Evolutionary conservation across 2,797 vertebrate species (phyloP).

Genomic region (Gadopsis bispinosus): DNA sequence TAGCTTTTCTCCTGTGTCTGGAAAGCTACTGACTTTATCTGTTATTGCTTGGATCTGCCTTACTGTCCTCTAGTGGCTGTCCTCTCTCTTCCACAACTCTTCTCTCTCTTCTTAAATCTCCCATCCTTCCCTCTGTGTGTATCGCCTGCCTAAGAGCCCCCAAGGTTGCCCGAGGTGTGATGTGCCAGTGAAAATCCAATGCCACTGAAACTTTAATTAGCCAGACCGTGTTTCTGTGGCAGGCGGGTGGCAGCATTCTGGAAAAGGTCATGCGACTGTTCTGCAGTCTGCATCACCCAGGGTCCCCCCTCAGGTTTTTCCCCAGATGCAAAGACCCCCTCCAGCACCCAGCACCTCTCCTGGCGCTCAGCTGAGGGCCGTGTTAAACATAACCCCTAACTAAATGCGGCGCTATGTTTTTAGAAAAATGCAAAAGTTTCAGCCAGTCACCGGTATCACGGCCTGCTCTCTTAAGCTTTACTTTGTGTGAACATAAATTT

Average conservation of each 20-base stretch:
- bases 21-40: constrained; percentile 48
- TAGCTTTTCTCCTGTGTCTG: constrained; percentile 33
- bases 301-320: constrained; percentile 63
- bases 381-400: constrained; percentile 50
- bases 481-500: not conserved
- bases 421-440: constrained; percentile 31
- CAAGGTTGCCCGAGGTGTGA: constrained; percentile 79
- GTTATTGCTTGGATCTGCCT: constrained; percentile 45
- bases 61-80: constrained; percentile 64
- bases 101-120: constrained; percentile 38
- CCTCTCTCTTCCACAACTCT: constrained; percentile 33
- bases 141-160: constrained; percentile 70
- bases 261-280: constrained; percentile 80
- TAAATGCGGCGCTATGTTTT: constrained; percentile 39
- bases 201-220: constrained; percentile 84
- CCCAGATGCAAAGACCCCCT: constrained; percentile 45
- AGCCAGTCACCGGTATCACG: constrained; percentile 31
- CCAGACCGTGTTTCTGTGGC: constrained; percentile 76
- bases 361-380: constrained; percentile 24
- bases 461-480: constrained; percentile 1
- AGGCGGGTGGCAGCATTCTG: constrained; percentile 74
- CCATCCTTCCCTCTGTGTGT: constrained; percentile 55
- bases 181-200: constrained; percentile 80
- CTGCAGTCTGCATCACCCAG: constrained; percentile 65
- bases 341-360: constrained; percentile 41